These are phyloP conservation scores for Drosophila macrospina DNA, from an alignment of 2,888 invertebrate species.

Conservation along the genomic window DNA sequence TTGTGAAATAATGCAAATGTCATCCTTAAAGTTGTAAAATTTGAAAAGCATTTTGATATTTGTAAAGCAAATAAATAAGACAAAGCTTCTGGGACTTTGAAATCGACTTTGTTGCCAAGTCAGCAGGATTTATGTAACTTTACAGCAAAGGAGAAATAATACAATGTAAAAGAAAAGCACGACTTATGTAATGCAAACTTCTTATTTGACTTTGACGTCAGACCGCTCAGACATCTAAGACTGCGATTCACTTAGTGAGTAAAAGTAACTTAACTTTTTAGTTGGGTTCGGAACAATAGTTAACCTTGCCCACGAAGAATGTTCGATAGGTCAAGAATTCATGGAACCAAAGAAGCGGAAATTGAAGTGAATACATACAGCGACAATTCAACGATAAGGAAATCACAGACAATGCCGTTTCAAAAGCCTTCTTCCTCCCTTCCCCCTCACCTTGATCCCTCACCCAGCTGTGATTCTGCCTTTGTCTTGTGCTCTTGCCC, in stretches of 20 bases:
- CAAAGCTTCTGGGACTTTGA: neutral
- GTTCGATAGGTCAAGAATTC: slow-evolving; percentile 44
- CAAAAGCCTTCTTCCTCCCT: neutral
- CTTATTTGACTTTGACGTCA: slow-evolving; percentile 28
- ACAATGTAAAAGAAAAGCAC: neutral
- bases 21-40: neutral
- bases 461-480: neutral
- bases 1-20: no score
- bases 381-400: slow-evolving; percentile 34
- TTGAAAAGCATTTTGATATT: slow-evolving; percentile 3
- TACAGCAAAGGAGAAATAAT: slow-evolving; percentile 1
- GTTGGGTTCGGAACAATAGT: slow-evolving; percentile 13
- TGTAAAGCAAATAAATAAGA: slow-evolving; percentile 8
- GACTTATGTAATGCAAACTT: slow-evolving; percentile 20
- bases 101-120: slow-evolving; percentile 32
- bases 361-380: slow-evolving; percentile 32
- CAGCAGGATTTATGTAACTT: slow-evolving; percentile 55
- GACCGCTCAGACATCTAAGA: slow-evolving; percentile 4
- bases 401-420: slow-evolving; percentile 46
- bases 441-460: neutral
- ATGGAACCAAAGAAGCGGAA: slow-evolving; percentile 17
- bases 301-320: slow-evolving; percentile 31
- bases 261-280: no score
- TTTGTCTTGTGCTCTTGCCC: slow-evolving; percentile 45
- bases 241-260: neutral